Evolutionary conservation across 2,113 vertebrate genomes (phyloP), one percentile per base, ranked within the genome.

Genomic region (Heteronetta atricapilla): DNA sequence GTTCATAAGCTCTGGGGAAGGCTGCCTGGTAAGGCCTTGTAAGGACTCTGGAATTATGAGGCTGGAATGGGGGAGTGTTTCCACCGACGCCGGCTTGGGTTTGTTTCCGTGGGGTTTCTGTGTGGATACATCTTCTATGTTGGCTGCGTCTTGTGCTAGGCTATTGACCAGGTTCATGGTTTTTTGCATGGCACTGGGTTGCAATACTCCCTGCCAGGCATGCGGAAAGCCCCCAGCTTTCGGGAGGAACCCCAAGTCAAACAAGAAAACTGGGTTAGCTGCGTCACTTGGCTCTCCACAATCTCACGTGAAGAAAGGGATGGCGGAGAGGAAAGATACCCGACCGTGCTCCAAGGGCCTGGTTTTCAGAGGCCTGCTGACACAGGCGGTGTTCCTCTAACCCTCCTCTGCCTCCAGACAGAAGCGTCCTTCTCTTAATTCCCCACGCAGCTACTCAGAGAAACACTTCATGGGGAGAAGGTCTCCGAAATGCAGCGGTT

Each of bases 11-110:
- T 21, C 21, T 15, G 29, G 76, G 13, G 23, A 3, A 18, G 44
- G 36, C 84, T 55, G 20, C 55, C 44, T 60, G 85, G 38, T 42
- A 18, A 19, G 44, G 44, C 44, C 8, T 60, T 11, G 21, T 6
- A 55, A 0, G 0, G 20, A 31, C 44, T 88, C 21, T n/a, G 15
- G 44, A 19, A 0, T 7, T 13, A 0, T 0, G 28, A 19, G 64
- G 25, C 36, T 23, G 64, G 62, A 21, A 3, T 3, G 22, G 23
- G 48, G 50, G 16, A 26, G 29, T 21, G 36, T 6, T 64, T 15
- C 25, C 22, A 29, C 67, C 63, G 82, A 3, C 34, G 48, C 67
- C 18, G 1, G 4, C 38, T 31, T 52, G 66, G 18, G 0, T 0
- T 4, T 44, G 13, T 9, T 52, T 42, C 67, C 50, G 17, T 52